A percentile compares a stretch with the other conserved stretches of the same genome.
Evolutionary conservation across 53 echinoderm and acorn worm species (phyloP).

Genomic region (Echinarachnius parma): DNA sequence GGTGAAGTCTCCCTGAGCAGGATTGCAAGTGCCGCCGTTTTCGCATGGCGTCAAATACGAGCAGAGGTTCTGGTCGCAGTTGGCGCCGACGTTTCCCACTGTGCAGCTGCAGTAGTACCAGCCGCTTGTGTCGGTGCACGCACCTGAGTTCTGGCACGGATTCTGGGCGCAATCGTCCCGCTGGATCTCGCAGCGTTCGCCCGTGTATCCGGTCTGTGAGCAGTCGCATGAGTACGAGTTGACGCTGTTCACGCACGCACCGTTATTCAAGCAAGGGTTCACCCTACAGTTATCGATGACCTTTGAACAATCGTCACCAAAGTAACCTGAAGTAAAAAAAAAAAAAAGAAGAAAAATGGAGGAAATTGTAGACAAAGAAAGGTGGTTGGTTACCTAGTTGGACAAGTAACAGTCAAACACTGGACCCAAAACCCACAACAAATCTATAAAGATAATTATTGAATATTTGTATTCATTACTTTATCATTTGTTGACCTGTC

Average conservation of each 20-base stretch:
- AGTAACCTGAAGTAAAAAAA: constrained; percentile 3
- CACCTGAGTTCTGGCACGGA: constrained; percentile 14
- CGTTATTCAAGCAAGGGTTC: constrained; percentile 31
- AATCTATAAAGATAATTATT: too few species aligned
- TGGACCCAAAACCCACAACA: too few species aligned
- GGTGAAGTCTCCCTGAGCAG: not conserved
- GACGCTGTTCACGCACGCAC: constrained; percentile 12
- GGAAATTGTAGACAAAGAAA: too few species aligned
- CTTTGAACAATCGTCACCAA: not conserved
- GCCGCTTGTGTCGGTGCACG: constrained; percentile 5
- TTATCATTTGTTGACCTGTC: too few species aligned
- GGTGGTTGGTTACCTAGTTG: too few species aligned
- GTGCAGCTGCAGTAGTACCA: constrained; percentile 21
- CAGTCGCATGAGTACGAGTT: constrained; percentile 25
- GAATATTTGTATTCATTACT: too few species aligned
- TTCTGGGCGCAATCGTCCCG: not conserved
- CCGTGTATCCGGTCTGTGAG: constrained; percentile 18
- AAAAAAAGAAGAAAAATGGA: too few species aligned
- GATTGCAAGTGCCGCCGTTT: constrained; percentile 13
- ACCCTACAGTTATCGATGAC: constrained; percentile 13
- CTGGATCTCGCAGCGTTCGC: constrained; percentile 4
- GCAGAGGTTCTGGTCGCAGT: constrained; percentile 2
- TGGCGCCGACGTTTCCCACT: not conserved
- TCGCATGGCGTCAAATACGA: constrained; percentile 1
- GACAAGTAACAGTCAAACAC: too few species aligned